These are phyloP conservation scores for Diadegma fenestrale DNA, from an alignment of 2,888 invertebrate genomes.

Conservation along the genomic window DNA sequence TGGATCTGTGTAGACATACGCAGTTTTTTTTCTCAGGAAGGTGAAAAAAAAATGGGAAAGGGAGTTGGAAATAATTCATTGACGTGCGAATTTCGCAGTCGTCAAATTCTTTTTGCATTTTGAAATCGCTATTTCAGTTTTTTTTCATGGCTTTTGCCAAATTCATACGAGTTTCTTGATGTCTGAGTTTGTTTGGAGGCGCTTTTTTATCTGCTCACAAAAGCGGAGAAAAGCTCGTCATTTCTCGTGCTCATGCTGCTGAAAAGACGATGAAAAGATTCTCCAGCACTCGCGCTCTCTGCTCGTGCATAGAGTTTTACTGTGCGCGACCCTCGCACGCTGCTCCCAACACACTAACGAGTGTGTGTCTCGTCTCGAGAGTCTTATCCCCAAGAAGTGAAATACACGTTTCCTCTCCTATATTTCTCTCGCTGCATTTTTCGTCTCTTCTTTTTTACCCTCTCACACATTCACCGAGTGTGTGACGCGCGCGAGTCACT, in stretches of 20 bases:
- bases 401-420: conserved; percentile 34
- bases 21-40: background rate
- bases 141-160: background rate
- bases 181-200: background rate
- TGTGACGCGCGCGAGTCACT: conserved; percentile 54
- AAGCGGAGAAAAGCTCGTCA: background rate
- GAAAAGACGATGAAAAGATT: conserved; percentile 40
- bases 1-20: background rate
- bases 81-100: background rate
- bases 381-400: conserved; percentile 44
- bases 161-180: background rate
- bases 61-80: too few relatives aligned
- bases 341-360: conserved; percentile 54
- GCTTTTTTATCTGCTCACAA: background rate
- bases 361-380: conserved; percentile 67
- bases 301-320: conserved; percentile 3
- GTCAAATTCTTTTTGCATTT: background rate
- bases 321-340: conserved; percentile 28
- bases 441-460: conserved; percentile 10
- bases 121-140: background rate
- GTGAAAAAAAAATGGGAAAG: background rate
- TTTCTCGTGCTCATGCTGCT: conserved; percentile 10
- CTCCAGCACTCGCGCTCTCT: background rate
- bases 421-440: background rate
- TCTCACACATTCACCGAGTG: conserved; percentile 20